phyloP scores from a whole-genome alignment of 2,888 invertebrate species.

The Temnothorax rugatulus region DNA sequence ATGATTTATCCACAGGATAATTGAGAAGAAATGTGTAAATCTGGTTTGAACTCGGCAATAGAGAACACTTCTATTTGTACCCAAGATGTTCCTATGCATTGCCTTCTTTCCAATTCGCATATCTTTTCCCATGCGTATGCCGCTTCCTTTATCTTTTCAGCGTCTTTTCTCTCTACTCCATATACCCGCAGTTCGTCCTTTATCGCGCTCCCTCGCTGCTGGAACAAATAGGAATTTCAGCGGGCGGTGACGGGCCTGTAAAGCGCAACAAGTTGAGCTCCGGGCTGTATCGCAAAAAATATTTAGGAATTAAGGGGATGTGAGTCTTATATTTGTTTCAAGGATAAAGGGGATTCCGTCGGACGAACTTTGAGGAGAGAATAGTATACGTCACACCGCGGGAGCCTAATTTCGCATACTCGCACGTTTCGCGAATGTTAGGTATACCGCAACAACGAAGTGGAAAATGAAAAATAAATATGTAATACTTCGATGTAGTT shows the following conservation, averaged over 20 bases:
- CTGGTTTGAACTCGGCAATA: constrained; percentile 73
- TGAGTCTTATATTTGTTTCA: constrained; percentile 42
- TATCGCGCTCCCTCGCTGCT: constrained; percentile 58
- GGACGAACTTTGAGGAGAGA: constrained; percentile 25
- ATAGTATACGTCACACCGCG: constrained; percentile 20
- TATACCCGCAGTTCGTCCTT: constrained; percentile 43
- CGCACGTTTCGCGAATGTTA: neutral
- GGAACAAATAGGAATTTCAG: constrained; percentile 77
- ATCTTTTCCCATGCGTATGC: constrained; percentile 31
- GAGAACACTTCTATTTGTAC: constrained; percentile 69
- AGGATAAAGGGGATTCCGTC: constrained; percentile 9
- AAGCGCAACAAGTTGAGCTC: constrained; percentile 77
- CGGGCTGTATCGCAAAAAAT: constrained; percentile 72
- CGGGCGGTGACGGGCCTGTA: constrained; percentile 73
- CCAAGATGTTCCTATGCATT: constrained; percentile 62
- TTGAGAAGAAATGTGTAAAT: constrained; percentile 17
- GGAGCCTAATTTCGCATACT: constrained; percentile 13
- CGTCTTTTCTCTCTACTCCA: constrained; percentile 43
- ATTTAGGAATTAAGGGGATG: constrained; percentile 72
- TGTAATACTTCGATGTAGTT: neutral
- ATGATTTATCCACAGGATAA: neutral
- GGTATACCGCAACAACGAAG: neutral
- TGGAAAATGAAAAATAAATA: neutral
- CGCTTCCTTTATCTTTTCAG: neutral
- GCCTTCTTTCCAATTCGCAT: constrained; percentile 39